Conservation (phyloP, 2,888 invertebrate genomes). For the Cerceris ruficornis region DNA sequence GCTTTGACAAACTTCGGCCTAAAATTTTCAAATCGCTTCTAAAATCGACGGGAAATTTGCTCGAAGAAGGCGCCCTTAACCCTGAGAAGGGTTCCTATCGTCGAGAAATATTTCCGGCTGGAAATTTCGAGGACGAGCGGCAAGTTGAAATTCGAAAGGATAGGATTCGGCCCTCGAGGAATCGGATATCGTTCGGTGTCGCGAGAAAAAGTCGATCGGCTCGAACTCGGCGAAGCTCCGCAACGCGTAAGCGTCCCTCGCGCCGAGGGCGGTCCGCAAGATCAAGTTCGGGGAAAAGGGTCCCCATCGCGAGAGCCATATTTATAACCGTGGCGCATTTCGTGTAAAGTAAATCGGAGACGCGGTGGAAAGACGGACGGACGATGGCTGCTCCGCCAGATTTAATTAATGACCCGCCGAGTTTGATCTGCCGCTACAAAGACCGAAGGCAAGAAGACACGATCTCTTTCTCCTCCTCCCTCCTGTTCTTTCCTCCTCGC, state of each 20-base stretch:
- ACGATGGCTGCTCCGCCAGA: slow-evolving; percentile 76
- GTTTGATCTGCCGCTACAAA: slow-evolving; percentile 80
- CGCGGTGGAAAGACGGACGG: slow-evolving; percentile 65
- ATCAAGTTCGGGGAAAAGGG: slow-evolving; percentile 74
- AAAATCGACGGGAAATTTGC: no score
- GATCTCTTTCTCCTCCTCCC: slow-evolving; percentile 38
- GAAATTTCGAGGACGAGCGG: no score
- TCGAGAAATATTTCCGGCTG: no score
- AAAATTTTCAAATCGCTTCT: no score
- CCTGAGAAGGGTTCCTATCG: no score
- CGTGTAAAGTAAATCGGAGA: slow-evolving; percentile 73
- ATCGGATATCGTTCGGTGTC: neutral
- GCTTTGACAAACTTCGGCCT: no score
- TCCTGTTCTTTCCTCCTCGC: slow-evolving; percentile 20
- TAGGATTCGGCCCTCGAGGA: no score
- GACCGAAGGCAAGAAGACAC: slow-evolving; percentile 58
- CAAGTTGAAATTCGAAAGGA: no score
- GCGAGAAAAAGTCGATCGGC: slow-evolving; percentile 47
- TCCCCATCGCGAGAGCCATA: slow-evolving; percentile 65
- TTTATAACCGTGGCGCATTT: slow-evolving; percentile 71
- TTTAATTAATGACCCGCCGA: slow-evolving; percentile 81
- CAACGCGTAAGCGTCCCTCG: slow-evolving; percentile 21
- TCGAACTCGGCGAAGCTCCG: slow-evolving; percentile 17
- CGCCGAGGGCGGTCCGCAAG: slow-evolving; percentile 67
- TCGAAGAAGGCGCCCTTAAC: no score